Evolutionary conservation across 2,888 invertebrate species (phyloP), one percentile per base, ranked within the genome.

Genomic region (Nephrotoma flavescens): DNA sequence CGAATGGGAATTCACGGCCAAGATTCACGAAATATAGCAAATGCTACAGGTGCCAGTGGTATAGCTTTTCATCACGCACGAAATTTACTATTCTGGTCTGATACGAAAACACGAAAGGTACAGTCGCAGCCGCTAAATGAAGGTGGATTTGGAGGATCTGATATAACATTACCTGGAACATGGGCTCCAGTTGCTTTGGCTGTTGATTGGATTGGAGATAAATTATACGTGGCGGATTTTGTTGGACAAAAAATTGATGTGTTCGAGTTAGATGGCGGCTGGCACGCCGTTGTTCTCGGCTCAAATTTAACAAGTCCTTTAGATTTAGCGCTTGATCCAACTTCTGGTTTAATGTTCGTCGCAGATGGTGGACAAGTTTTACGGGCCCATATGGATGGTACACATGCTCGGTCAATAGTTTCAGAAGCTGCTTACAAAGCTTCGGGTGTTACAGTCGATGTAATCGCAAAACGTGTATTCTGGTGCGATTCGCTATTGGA

Each of bases 401-500:
- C 97, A 0, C 95, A 96, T 89, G 93, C 96, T 0, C 93, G 94
- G 84, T 95, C 97, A 0, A 95, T 99, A 57, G 96, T 98, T 0
- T 96, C 96, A 0, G 97, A 97, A 90, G 98, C 98, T 0, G 96
- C 98, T 0, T 97, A 98, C 91, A 97, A 97, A 91, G 98, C 98
- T 0, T 96, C 97, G 0, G 98, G 98, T 4, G 94, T 99, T 9
- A 95, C 98, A 0, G 95, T 98, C 0, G 99, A 99, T 91, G 95
- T 96, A n/a, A 95, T 97, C 41, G 95, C 96, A 0, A 95, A 96
- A 89, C 92, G 99, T 86, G 95, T 99, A 6, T 99, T 97, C 92
- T 99, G 99, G 98, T 98, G 98, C 89, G 99, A 99, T 91, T 96
- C 97, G 0, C 92, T 98, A 12, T 92, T 99, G 86, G 98, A 99